Evolutionary conservation across 2,797 vertebrate genomes (phyloP), one percentile per base, ranked within the genome.

Genomic region (Anas capensis): DNA sequence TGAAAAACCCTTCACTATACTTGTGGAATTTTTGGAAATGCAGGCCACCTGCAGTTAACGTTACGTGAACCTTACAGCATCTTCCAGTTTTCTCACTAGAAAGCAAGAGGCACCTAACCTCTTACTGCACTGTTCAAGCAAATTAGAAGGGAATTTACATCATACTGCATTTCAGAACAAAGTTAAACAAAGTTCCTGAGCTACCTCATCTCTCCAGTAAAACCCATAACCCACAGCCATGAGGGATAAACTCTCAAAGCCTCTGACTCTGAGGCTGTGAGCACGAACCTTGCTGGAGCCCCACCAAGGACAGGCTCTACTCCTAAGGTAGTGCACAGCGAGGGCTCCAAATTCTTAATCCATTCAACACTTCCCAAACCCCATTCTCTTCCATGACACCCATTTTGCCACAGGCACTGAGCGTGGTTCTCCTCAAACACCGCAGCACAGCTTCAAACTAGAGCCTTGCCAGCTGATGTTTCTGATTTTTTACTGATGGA

Each of bases 401-500:
- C 27, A 1, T 3, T 38, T 48, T 56, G 17, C 38, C 15, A 4
- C 0, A 3, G 36, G 12, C 14, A 73, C 42, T 31, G 5, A 1
- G 2, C 38, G 3, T 3, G 31, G 18, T 0, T 64, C 48, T 80
- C 64, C 64, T 60, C 60, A 62, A 38, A 36, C 1, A 14, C 79
- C 66, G 38, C 38, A 49, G 29, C 72, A 53, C 58, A 71, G 3
- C 31, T 70, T 57, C 46, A 33, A 31, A 0, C 6, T 0, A 16
- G 10, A 79, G 23, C n/a, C 8, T 53, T 53, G 51, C 66, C 68
- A 61, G n/a, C 16, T 34, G 42, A 14, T 26, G 18, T 11, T 90
- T 38, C 46, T 44, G 6, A 11, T 18, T 48, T 18, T 72, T 42
- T 53, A 26, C 1, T 0, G 6, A 34, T 33, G 18, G 31, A 54